phyloP scores from a whole-genome alignment of 2,888 invertebrate species.

The Lycaena phlaeas region DNA sequence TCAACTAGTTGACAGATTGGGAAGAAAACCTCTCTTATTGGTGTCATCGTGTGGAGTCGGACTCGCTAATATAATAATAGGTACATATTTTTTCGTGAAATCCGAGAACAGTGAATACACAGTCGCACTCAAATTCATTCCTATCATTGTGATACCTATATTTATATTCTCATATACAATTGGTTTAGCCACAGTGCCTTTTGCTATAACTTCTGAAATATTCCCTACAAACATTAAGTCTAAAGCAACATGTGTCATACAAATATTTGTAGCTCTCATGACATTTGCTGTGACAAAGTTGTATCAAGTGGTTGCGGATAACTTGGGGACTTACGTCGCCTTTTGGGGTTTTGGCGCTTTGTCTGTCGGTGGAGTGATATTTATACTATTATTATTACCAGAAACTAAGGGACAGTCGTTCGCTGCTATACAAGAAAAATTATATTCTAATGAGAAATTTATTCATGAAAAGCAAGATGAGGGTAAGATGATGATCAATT shows the following conservation, averaged over 20 bases:
- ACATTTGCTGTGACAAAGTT: constrained; percentile 74
- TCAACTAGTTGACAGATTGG: constrained; percentile 73
- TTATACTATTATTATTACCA: constrained; percentile 65
- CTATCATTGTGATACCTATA: constrained; percentile 71
- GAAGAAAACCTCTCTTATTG: constrained; percentile 74
- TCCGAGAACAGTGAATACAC: constrained; percentile 53
- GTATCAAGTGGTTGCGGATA: constrained; percentile 68
- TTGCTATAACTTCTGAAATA: constrained; percentile 76
- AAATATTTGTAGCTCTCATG: constrained; percentile 73
- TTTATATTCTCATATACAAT: constrained; percentile 76
- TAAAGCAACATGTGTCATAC: constrained; percentile 75
- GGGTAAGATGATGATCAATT: constrained; percentile 41
- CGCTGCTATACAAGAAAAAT: constrained; percentile 69
- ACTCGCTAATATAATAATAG: constrained; percentile 65
- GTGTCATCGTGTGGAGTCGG: constrained; percentile 72
- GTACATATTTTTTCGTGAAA: constrained; percentile 71
- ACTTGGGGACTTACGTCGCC: constrained; percentile 63
- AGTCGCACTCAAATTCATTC: constrained; percentile 66
- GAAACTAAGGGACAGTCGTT: constrained; percentile 76
- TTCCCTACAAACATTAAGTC: constrained; percentile 77
- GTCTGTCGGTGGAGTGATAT: constrained; percentile 65
- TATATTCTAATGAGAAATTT: constrained; percentile 49
- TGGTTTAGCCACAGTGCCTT: constrained; percentile 76
- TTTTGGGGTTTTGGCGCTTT: constrained; percentile 70
- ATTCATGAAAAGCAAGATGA: constrained; percentile 46